Conservation (phyloP, 2,113 vertebrate genomes). For the Fregata magnificens region DNA sequence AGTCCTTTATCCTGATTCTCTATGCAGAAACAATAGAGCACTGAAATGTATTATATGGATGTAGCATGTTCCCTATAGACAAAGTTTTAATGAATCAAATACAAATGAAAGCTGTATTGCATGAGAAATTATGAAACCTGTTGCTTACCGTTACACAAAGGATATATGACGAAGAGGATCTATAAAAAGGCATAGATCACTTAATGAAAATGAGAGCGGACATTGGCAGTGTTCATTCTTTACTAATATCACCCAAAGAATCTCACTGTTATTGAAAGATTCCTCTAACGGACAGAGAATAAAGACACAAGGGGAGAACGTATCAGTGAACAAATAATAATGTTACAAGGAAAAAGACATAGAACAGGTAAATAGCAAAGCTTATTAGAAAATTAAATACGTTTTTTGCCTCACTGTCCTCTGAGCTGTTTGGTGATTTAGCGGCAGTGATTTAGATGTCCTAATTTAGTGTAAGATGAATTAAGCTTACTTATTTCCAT, state of each 20-base stretch:
- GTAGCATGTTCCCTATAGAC: neutral
- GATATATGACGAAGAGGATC: neutral
- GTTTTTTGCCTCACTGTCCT: neutral
- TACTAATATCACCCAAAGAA: neutral
- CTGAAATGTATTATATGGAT: neutral
- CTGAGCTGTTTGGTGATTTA: neutral
- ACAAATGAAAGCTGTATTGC: neutral
- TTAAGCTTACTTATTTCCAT: neutral
- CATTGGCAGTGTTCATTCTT: neutral
- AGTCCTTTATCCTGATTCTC: neutral
- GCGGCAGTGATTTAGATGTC: neutral
- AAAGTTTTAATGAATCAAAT: neutral
- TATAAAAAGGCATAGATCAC: neutral
- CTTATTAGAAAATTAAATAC: conserved; percentile 2
- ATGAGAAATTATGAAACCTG: neutral
- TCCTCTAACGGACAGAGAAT: neutral
- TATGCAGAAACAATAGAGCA: neutral
- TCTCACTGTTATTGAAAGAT: neutral
- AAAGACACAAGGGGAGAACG: neutral
- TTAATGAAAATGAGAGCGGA: neutral
- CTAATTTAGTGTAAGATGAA: neutral
- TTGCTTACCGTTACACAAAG: neutral
- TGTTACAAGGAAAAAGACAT: neutral
- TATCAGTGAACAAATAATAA: neutral
- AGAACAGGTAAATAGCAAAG: neutral